phyloP scores from a whole-genome alignment of 2,113 vertebrate genomes.

The Sceloporus undulatus region DNA sequence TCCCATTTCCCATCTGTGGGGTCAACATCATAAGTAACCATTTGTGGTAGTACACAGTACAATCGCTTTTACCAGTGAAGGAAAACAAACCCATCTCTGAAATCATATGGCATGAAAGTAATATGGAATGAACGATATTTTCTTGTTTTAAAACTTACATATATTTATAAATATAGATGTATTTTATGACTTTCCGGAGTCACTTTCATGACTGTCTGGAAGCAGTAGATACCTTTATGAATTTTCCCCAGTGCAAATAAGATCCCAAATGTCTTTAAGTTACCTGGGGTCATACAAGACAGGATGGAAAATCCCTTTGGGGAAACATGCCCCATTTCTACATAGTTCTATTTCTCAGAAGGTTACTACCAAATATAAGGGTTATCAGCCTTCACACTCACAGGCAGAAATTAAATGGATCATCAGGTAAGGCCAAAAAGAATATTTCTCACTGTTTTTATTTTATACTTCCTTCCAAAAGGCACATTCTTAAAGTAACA shows the following conservation, averaged over 20 bases:
- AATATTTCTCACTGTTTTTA: slow-evolving; percentile 16
- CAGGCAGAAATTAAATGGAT: slow-evolving; percentile 36
- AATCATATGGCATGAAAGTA: slow-evolving; percentile 28
- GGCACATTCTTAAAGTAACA: background rate
- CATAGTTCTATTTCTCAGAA: slow-evolving; percentile 43
- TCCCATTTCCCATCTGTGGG: background rate
- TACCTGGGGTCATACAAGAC: slow-evolving; percentile 53
- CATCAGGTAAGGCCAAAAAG: slow-evolving; percentile 6
- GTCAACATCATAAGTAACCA: background rate
- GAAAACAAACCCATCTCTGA: slow-evolving; percentile 35
- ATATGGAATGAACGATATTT: slow-evolving; percentile 45
- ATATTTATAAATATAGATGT: slow-evolving; percentile 46
- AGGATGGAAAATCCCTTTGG: slow-evolving; percentile 46
- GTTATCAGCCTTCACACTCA: slow-evolving; percentile 22
- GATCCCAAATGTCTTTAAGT: slow-evolving; percentile 37
- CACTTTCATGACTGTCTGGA: slow-evolving; percentile 58
- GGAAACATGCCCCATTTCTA: slow-evolving; percentile 49
- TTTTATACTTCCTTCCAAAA: background rate
- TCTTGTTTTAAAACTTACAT: slow-evolving; percentile 38
- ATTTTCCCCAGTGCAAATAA: slow-evolving; percentile 51
- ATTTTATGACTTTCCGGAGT: slow-evolving; percentile 46
- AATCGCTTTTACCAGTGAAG: slow-evolving; percentile 44
- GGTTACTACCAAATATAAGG: slow-evolving; percentile 46
- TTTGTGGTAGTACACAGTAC: background rate
- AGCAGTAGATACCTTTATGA: slow-evolving; percentile 39